Conservation (phyloP, 1,140 invertebrate species). For the Drosophila guanche region DNA sequence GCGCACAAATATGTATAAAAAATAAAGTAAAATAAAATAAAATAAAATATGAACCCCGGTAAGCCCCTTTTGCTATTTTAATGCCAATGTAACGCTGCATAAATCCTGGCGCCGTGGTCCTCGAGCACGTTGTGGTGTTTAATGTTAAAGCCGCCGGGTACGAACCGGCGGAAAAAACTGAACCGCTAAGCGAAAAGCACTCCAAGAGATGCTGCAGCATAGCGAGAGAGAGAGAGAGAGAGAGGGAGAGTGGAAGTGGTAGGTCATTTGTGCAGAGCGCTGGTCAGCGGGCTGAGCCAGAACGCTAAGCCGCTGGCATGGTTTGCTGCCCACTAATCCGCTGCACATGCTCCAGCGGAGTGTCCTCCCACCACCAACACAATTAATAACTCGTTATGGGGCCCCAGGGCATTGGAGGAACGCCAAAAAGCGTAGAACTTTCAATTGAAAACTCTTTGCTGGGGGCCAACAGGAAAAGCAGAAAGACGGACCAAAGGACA, state of each 20-base stretch:
- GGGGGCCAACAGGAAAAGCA: not conserved
- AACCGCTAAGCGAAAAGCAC: slow-evolving; percentile 8
- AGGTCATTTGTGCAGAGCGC: slow-evolving; percentile 18
- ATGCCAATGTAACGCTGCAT: slow-evolving; percentile 72
- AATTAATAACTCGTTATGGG: slow-evolving; percentile 58
- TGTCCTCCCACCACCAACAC: not conserved
- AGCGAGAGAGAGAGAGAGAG: not conserved
- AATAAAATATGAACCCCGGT: slow-evolving; percentile 37
- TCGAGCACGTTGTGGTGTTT: slow-evolving; percentile 73
- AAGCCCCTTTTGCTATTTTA: slow-evolving; percentile 69
- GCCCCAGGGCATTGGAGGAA: not conserved
- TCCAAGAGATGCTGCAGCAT: slow-evolving; percentile 6
- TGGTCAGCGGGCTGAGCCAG: slow-evolving; percentile 3
- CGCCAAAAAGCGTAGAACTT: slow-evolving; percentile 59
- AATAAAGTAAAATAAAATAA: slow-evolving; percentile 36
- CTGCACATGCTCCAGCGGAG: slow-evolving; percentile 14
- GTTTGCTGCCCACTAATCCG: slow-evolving; percentile 56
- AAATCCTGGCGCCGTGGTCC: slow-evolving; percentile 65
- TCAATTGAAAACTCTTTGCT: slow-evolving; percentile 64
- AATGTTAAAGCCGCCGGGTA: slow-evolving; percentile 48
- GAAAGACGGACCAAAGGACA: not conserved
- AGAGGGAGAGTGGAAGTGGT: not conserved
- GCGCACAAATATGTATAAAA: slow-evolving; percentile 12
- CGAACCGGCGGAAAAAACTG: slow-evolving; percentile 22
- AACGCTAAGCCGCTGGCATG: slow-evolving; percentile 7